Evolutionary conservation across 2,888 invertebrate species (phyloP), one percentile per base, ranked within the genome.

Genomic region (Autographa gamma): DNA sequence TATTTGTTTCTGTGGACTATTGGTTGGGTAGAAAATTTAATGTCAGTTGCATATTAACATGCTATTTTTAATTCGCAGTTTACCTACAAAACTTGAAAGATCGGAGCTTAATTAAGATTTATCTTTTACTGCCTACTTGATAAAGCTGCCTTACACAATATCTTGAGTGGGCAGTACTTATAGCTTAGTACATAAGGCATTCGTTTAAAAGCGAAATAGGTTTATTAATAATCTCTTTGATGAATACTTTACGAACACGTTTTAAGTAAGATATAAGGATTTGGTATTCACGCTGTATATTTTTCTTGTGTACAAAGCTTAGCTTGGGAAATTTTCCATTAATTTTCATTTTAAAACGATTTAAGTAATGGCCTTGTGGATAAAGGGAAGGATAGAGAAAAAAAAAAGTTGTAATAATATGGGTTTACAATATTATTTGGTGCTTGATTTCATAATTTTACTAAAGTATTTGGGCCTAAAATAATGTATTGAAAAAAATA

Each of bases 191-290:
- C 48, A n/a, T n/a, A 48, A 48, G n/a, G 8, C n/a, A 7, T 48
- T 5, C 48, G 19, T 54, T 18, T 54, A 54, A 52, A 48, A 54
- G 54, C 18, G 3, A 11, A 54, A 54, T 18, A 54, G 19, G 19
- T 13, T 13, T 11, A 60, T 69, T 76, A 69, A 60, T 56, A 62
- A 82, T 70, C 68, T 64, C 52, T 63, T 43, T 66, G 48, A 48
- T 66, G 68, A 62, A 72, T 73, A 76, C 63, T 58, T 54, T 71
- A 67, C 52, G 48, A 58, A 58, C 34, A 31, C 34, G 62, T 19
- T 71, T 52, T 58, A 62, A 58, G 31, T 60, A n/a, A 65, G 64
- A 67, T 63, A 67, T 58, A 59, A 59, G 54, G 63, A 52, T 67
- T 66, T 56, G 16, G n/a, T 66, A 72, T 56, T 19, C 16, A 3